Conservation (phyloP, 37 sponge, comb jelly and placozoan genomes). For the Diacarnus erythraeanus region DNA sequence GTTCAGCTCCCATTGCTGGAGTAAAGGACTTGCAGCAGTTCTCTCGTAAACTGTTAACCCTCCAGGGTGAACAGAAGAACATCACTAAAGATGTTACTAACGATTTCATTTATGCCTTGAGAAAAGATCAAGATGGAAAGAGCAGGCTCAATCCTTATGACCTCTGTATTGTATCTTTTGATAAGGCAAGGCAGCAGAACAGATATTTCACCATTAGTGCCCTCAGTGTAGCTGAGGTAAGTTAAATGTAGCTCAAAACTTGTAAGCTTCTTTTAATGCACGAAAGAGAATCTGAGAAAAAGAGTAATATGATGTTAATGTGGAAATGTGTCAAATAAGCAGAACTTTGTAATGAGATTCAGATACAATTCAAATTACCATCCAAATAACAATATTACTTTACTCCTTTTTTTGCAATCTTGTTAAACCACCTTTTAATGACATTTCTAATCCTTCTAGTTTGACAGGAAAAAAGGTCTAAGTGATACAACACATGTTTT, state of each 20-base stretch:
- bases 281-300: no score
- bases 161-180: neutral
- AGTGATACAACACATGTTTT: conserved; percentile 21
- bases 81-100: neutral
- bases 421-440: neutral
- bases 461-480: conserved; percentile 4
- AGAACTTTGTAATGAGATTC: no score
- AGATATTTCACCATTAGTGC: conserved; percentile 43
- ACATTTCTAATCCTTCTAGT: neutral
- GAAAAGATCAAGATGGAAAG: neutral
- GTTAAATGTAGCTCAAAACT: neutral
- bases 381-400: neutral
- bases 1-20: conserved; percentile 21
- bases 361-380: no score
- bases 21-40: conserved; percentile 25
- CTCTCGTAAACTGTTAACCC: neutral
- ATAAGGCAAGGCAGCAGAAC: conserved; percentile 8
- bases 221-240: conserved; percentile 24
- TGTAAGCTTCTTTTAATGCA: no score
- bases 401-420: neutral
- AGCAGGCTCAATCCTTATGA: conserved; percentile 8
- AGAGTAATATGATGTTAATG: no score
- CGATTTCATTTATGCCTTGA: conserved; percentile 27
- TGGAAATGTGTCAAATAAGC: no score
- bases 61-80: neutral